Percentiles rank a stretch among this genome's conserved stretches.
Conservation (phyloP, 2,797 vertebrate genomes). For the Coluber constrictor region DNA sequence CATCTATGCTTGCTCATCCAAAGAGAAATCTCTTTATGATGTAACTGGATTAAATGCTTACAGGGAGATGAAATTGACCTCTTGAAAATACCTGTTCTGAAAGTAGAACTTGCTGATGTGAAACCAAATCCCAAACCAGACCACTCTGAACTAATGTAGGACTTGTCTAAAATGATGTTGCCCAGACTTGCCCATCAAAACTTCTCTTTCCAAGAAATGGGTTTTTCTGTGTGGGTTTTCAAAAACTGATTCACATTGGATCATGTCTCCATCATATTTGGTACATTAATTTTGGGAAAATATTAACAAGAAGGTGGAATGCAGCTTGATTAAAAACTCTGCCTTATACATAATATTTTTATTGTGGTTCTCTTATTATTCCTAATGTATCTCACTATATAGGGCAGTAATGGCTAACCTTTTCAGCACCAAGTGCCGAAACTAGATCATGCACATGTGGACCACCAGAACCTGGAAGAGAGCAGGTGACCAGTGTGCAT, state of each 20-base stretch:
- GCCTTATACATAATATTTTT: background rate
- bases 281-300: background rate
- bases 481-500: too few species aligned
- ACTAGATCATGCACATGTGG: too few species aligned
- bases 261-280: background rate
- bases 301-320: background rate
- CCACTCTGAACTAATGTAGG: background rate
- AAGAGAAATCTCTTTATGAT: conserved; percentile 25
- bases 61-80: conserved; percentile 4
- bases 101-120: background rate
- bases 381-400: background rate
- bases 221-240: background rate
- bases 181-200: background rate
- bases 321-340: background rate
- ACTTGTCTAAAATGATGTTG: background rate
- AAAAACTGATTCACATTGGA: background rate
- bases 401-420: too few species aligned
- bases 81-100: background rate
- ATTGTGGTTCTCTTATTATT: background rate
- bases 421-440: too few species aligned
- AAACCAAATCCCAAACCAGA: background rate
- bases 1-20: conserved; percentile 44
- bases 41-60: conserved; percentile 15
- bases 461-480: too few species aligned
- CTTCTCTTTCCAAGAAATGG: background rate